A percentile compares a stretch with the other conserved stretches of the same genome.
phyloP scores from a whole-genome alignment of 2,888 invertebrate species.

The Oscheius sp. region DNA sequence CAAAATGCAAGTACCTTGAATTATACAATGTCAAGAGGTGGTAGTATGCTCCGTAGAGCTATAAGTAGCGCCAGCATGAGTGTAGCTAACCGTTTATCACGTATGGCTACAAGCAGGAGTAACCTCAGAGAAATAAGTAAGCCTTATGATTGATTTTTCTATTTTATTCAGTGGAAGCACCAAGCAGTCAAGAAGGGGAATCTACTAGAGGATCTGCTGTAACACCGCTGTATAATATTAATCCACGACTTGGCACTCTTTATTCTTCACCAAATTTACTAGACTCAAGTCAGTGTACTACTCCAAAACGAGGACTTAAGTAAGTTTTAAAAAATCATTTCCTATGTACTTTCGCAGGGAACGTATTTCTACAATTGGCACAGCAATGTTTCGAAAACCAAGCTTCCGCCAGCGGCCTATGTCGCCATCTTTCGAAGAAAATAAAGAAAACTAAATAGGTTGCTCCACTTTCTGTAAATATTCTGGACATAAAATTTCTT shows the following conservation, averaged over 20 bases:
- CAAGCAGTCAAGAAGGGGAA: background rate
- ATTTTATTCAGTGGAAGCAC: constrained; percentile 18
- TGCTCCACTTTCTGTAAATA: background rate
- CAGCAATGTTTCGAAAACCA: constrained; percentile 21
- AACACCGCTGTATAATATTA: constrained; percentile 4
- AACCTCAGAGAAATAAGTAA: constrained; percentile 23
- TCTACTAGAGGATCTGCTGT: background rate
- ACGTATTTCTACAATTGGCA: constrained; percentile 12
- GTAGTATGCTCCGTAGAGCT: constrained; percentile 22
- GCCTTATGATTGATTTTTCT: background rate
- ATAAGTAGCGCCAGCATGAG: constrained; percentile 30
- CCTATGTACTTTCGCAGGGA: background rate
- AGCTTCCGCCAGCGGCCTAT: constrained; percentile 6
- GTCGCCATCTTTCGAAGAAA: constrained; percentile 15
- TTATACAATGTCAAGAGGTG: background rate
- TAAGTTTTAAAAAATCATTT: background rate
- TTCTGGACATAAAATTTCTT: background rate
- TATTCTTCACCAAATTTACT: constrained; percentile 12
- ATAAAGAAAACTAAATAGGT: constrained; percentile 22
- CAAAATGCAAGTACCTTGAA: constrained; percentile 2
- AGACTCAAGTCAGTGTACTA: constrained; percentile 1
- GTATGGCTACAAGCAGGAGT: constrained; percentile 15
- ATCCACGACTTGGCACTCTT: background rate
- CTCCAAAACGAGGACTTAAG: constrained; percentile 18
- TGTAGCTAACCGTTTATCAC: constrained; percentile 12